Evolutionary conservation across 2,888 invertebrate genomes (phyloP).

Genomic region (Acrobasis suavella): DNA sequence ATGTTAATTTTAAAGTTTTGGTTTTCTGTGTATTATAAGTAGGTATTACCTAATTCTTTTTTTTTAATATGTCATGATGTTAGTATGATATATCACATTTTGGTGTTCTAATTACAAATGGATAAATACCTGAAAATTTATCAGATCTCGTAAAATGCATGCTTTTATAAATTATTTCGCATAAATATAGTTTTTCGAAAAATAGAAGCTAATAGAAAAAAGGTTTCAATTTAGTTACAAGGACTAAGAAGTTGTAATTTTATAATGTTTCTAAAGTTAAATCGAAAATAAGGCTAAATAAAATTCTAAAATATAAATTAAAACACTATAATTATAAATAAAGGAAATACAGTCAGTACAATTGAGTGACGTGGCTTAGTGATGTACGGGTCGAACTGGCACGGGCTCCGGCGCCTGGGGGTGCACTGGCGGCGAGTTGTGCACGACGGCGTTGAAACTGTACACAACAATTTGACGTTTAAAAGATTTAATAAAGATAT

Average conservation of each 20-base stretch:
- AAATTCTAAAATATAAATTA: conserved; percentile 40
- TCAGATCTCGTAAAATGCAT: no score
- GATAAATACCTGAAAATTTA: no score
- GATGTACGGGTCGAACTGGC: conserved; percentile 52
- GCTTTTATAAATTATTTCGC: no score
- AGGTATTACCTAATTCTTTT: no score
- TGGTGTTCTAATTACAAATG: no score
- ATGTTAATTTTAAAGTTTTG: no score
- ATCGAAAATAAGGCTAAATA: background rate
- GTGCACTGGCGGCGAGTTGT: conserved; percentile 65
- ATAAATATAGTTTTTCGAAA: no score
- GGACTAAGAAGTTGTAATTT: background rate
- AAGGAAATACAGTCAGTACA: conserved; percentile 36
- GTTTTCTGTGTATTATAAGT: no score
- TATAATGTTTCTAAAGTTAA: background rate
- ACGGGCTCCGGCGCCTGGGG: conserved; percentile 36
- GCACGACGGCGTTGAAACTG: conserved; percentile 75
- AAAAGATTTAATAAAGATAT: background rate
- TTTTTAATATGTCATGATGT: no score
- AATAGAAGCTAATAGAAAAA: background rate
- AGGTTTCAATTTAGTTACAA: background rate
- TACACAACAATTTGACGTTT: background rate
- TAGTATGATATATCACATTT: no score
- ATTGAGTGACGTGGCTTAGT: conserved; percentile 41
- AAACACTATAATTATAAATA: conserved; percentile 53